A percentile compares a stretch with the other conserved stretches of the same genome.
Conservation (phyloP, 2,888 invertebrate genomes). For the Pimpla rufipes region DNA sequence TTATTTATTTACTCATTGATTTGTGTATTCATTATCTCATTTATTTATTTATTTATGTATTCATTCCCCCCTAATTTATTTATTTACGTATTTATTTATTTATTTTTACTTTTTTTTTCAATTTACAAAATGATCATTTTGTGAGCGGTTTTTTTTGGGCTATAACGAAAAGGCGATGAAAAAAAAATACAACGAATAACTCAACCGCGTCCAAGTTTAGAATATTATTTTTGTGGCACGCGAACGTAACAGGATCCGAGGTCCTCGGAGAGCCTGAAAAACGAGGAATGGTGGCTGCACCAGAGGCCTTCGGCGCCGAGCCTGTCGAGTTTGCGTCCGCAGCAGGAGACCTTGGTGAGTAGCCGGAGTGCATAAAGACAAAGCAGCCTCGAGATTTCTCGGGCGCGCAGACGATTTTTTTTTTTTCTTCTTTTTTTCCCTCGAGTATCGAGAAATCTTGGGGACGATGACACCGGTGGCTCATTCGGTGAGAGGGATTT, state of each 20-base stretch:
- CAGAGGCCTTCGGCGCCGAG: conserved; percentile 75
- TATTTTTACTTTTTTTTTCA: too few species aligned
- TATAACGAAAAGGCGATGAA: too few species aligned
- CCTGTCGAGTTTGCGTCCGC: conserved; percentile 73
- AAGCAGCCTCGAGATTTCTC: conserved; percentile 17
- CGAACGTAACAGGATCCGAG: conserved; percentile 72
- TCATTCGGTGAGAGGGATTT: too few species aligned
- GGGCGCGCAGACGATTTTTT: not conserved
- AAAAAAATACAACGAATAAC: too few species aligned
- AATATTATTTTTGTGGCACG: conserved; percentile 31
- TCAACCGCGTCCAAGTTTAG: not conserved
- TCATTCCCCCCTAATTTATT: too few species aligned
- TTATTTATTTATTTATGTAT: too few species aligned
- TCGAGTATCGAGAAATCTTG: not conserved
- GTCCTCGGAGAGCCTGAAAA: conserved; percentile 73
- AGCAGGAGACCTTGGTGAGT: conserved; percentile 78
- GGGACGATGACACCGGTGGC: conserved; percentile 18
- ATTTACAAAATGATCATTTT: too few species aligned
- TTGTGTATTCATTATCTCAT: too few species aligned
- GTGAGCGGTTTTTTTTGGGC: too few species aligned
- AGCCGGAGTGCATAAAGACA: conserved; percentile 12
- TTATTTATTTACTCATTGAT: too few species aligned
- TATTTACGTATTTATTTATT: too few species aligned
- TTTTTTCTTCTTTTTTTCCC: not conserved
- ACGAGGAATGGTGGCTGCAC: conserved; percentile 76